Base-by-base conservation (phyloP, 2,113 vertebrate genomes). In the Oceanites oceanicus region DNA sequence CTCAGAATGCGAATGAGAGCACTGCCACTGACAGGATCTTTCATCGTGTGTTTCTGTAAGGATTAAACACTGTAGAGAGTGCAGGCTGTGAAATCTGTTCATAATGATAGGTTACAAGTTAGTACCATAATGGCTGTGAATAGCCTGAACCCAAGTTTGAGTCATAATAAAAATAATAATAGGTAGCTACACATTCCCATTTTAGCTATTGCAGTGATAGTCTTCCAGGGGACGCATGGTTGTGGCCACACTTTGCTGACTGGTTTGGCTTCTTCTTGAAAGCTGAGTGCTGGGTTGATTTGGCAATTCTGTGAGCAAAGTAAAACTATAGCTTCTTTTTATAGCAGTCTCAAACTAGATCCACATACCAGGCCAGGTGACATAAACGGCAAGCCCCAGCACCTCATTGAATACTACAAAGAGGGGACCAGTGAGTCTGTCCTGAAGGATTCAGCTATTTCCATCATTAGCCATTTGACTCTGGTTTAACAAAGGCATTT, bases 81-180 rank as follows among this genome's bases (percentile, higher is more conserved):
- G 27, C 40, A 84, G 86, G 40, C 80, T 85, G 56, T 81, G 73
- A 94, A 94, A 89, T 87, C 56, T 92, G 17, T 53, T 91, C 61
- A 20, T 84, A 87, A 95, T 92, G 76, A 78, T 10, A 61, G 65
- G 68, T 63, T 92, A 63, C 47, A 59, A 68, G 34, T 76, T 13
- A 27, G 72, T 67, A 34, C 42, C 27, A 16, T 61, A 76, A 49
- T 17, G 44, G 53, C 40, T 93, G 63, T 79, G 90, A 93, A 66
- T 17, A 74, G 42, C 26, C 36, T 72, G 75, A 94, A 49, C 36
- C 68, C 76, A 42, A 59, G 25, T 53, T 67, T 88, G 49, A 88
- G 76, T 95, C 73, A 91, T 49, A 89, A 89, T 78, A 68, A 81
- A 83, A 89, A 73, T 78, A 91, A 94, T 75, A 94, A 21, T 67